These are phyloP conservation scores for Phylloscopus trochiloides DNA, from an alignment of 2,113 vertebrate genomes.

Conservation along the genomic window DNA sequence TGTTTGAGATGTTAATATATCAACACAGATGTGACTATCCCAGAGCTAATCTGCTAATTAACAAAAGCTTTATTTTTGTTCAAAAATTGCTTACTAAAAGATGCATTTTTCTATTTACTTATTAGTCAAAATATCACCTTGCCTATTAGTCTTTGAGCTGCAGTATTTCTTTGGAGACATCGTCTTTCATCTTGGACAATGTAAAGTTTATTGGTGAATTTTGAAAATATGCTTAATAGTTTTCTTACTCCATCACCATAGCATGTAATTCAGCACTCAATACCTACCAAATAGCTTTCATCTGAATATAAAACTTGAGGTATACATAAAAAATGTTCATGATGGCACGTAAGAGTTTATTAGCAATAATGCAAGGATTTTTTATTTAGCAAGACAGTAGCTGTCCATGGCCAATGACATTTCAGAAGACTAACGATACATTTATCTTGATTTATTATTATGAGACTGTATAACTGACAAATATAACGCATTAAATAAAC, in stretches of 20 bases:
- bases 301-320: not conserved
- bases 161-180: not conserved
- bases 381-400: not conserved
- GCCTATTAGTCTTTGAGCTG: not conserved
- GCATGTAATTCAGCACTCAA: not conserved
- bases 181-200: not conserved
- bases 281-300: not conserved
- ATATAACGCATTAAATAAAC: not conserved
- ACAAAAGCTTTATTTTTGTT: not conserved
- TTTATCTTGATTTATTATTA: not conserved
- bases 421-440: not conserved
- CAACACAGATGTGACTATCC: not conserved
- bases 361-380: not conserved
- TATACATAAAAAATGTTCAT: not conserved
- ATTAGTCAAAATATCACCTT: not conserved
- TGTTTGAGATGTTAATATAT: not conserved
- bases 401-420: fast-evolving
- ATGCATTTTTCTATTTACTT: not conserved
- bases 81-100: not conserved
- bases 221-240: not conserved
- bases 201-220: not conserved
- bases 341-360: not conserved
- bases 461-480: not conserved
- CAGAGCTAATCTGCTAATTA: not conserved
- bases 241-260: not conserved